phyloP scores from a whole-genome alignment of 2,113 vertebrate species.

The Pardalotus punctatus region DNA sequence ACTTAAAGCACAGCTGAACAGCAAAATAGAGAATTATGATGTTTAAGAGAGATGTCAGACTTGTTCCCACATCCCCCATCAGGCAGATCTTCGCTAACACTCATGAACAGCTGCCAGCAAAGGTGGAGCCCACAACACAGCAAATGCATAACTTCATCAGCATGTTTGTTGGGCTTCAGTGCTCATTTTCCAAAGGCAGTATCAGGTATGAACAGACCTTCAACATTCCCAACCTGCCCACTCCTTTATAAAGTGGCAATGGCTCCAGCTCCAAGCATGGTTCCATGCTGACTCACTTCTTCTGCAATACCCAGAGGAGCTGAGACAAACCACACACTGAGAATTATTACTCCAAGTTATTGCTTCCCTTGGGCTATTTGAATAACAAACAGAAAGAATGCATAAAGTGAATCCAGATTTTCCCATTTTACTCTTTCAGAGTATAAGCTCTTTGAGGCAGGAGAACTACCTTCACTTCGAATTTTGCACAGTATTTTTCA shows the following conservation, averaged over 20 bases:
- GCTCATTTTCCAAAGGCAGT: not conserved
- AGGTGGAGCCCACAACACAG: not conserved
- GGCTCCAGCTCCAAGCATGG: conserved; percentile 15
- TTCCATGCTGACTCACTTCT: conserved; percentile 41
- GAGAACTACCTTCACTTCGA: not conserved
- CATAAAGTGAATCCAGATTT: conserved; percentile 55
- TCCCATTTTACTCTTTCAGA: not conserved
- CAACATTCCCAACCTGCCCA: conserved; percentile 4
- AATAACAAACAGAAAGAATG: conserved; percentile 52
- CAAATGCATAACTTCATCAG: not conserved
- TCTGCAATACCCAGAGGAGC: conserved; percentile 34
- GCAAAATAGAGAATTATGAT: not conserved
- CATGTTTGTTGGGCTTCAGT: not conserved
- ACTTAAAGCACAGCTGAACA: not conserved
- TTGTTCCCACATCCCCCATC: not conserved
- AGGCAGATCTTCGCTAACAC: not conserved
- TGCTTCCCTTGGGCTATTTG: conserved; percentile 40
- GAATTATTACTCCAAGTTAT: conserved; percentile 43
- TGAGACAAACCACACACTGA: conserved; percentile 57
- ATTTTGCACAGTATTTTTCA: not conserved
- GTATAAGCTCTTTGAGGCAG: not conserved
- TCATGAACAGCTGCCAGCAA: not conserved
- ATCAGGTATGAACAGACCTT: not conserved
- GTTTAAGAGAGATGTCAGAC: not conserved
- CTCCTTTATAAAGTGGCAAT: not conserved